Evolutionary conservation across 23 tunicate genomes (phyloP), one percentile per base, ranked within the genome.

Genomic region (Oikopleura dioica): DNA sequence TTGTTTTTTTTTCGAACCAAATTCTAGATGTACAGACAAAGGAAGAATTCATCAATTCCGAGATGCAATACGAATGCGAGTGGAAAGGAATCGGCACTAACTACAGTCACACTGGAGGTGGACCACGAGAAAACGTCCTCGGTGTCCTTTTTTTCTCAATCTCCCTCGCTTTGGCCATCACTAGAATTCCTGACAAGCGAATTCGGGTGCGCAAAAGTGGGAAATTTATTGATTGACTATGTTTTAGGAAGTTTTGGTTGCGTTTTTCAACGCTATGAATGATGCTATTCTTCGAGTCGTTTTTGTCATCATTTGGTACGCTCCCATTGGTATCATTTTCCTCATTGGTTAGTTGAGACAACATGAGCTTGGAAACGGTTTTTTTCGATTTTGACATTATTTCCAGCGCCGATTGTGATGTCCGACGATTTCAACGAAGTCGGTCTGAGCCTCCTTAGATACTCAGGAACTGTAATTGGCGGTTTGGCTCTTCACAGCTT

Each of bases 281-380:
- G 55, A 44, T 44, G 21, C 9, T 44, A 9, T 44, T 44, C 21
- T 21, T 9, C 55, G 55, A 44, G 55, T 76, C 29, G 36, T 32
- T 29, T 32, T 5, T 77, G 24, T 69, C 72, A 36, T 69, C 1
- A 37, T 12, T 76, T 81, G 89, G 89, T 84, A 81, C 50, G 80
- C 81, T 1, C 89, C 89, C 0, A 50, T 84, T 38, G 89, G 89
- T 1, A 84, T 84, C 59, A 68, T 76, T 32, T 84, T 84, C 68
- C 38, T 84, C 1, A 84, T 84, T 35, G 89, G 82, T 24, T n/a
- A n/a, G n/a, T n/a, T n/a, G n/a, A n/a, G n/a, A n/a, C n/a, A n/a
- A n/a, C n/a, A n/a, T n/a, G n/a, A n/a, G n/a, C n/a, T n/a, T n/a
- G n/a, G n/a, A n/a, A n/a, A n/a, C n/a, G n/a, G n/a, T n/a, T n/a